Evolutionary conservation across 2,888 invertebrate genomes (phyloP).

Genomic region (Lutraria lutraria): DNA sequence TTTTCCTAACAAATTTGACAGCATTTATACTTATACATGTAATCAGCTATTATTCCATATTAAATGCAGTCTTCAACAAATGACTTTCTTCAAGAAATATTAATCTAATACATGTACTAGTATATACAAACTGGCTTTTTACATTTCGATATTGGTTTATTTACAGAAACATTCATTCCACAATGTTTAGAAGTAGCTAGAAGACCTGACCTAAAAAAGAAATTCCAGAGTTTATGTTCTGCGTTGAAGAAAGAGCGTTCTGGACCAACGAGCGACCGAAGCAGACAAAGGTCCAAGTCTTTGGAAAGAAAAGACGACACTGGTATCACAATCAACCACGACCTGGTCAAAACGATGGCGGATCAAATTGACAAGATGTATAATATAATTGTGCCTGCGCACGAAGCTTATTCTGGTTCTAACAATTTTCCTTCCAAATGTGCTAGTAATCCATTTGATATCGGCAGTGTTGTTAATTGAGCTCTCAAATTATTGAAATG

Average conservation of each 20-base stretch:
- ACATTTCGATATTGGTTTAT: background rate
- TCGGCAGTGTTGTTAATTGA: too few relatives aligned
- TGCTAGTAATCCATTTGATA: too few relatives aligned
- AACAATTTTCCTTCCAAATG: too few relatives aligned
- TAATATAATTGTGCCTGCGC: background rate
- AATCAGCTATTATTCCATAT: background rate
- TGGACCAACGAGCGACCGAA: background rate
- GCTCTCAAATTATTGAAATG: too few relatives aligned
- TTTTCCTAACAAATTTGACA: too few relatives aligned
- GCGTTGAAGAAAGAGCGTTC: background rate
- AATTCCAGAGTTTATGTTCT: background rate
- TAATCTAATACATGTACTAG: background rate
- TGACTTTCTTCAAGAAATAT: background rate
- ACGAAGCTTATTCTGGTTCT: background rate
- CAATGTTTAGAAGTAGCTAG: background rate
- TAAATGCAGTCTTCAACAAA: background rate
- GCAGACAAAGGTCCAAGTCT: background rate
- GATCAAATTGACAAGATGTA: background rate
- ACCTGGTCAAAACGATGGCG: background rate
- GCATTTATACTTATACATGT: background rate
- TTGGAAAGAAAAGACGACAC: slow-evolving; percentile 3
- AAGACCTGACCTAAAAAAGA: background rate
- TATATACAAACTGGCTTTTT: background rate
- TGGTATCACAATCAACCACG: background rate
- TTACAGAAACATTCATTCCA: background rate